Conservation (phyloP, 2,888 invertebrate species). For the Cantharis rustica region DNA sequence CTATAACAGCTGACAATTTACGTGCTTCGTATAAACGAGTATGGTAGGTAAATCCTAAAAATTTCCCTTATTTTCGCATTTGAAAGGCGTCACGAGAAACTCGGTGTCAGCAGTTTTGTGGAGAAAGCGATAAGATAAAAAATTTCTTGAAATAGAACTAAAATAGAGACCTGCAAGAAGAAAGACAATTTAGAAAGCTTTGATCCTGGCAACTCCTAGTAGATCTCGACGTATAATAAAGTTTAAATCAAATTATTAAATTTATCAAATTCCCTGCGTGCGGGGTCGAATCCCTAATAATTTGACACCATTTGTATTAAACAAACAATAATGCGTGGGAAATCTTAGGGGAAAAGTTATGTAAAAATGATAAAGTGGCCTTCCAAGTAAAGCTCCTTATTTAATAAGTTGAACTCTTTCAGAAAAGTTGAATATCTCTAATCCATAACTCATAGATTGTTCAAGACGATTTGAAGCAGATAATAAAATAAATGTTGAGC, state of each 20-base stretch:
- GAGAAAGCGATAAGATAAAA: constrained; percentile 38
- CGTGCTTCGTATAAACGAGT: constrained; percentile 40
- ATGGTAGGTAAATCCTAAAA: constrained; percentile 39
- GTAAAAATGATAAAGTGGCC: constrained; percentile 1
- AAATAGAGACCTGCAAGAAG: constrained; percentile 23
- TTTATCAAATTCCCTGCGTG: not conserved
- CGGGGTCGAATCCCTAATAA: not conserved
- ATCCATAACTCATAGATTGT: constrained; percentile 29
- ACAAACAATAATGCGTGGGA: not conserved
- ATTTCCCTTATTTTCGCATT: constrained; percentile 42
- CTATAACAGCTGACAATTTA: constrained; percentile 41
- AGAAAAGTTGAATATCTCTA: constrained; percentile 21
- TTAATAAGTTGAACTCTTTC: constrained; percentile 6
- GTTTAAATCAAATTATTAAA: not conserved
- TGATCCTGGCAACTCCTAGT: constrained; percentile 13
- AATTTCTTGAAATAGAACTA: constrained; percentile 26
- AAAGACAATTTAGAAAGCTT: constrained; percentile 27
- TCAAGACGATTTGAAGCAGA: constrained; percentile 30
- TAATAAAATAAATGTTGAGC: constrained; percentile 34
- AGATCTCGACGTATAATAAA: not conserved
- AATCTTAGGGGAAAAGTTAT: not conserved
- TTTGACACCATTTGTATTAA: not conserved
- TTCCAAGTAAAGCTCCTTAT: not conserved
- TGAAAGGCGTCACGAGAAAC: constrained; percentile 40
- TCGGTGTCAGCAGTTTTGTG: constrained; percentile 39